Conservation (phyloP, 1,140 invertebrate species). For the Venturia canescens region DNA sequence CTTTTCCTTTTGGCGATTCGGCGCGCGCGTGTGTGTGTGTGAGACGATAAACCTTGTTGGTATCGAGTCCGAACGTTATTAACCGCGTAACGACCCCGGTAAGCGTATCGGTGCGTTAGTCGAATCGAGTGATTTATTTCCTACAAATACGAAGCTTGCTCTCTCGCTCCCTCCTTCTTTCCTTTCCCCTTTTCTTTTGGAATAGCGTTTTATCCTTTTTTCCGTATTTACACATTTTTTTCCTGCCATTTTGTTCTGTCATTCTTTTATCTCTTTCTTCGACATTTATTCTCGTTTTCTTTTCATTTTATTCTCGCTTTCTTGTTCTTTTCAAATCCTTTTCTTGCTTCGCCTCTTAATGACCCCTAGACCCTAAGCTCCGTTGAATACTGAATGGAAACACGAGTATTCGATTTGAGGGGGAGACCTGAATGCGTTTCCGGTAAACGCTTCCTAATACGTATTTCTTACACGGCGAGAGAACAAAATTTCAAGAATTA, state of each 20-base stretch:
- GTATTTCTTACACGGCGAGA: too few species aligned
- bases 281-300: too few species aligned
- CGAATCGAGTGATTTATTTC: conserved; percentile 40
- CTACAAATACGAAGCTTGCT: background rate
- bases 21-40: background rate
- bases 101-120: conserved; percentile 43
- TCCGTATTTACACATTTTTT: too few species aligned
- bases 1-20: background rate
- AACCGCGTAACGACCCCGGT: conserved; percentile 45
- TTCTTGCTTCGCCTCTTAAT: background rate
- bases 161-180: background rate
- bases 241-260: too few species aligned
- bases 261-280: too few species aligned
- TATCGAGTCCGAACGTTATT: conserved; percentile 39
- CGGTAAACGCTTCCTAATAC: too few species aligned
- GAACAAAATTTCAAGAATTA: too few species aligned
- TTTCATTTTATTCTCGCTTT: too few species aligned
- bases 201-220: too few species aligned
- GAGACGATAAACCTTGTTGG: conserved; percentile 18
- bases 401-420: background rate
- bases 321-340: background rate
- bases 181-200: too few species aligned
- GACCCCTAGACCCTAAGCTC: background rate
- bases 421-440: background rate
- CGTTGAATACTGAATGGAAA: background rate